phyloP scores from a whole-genome alignment of 2,797 vertebrate species.

The Falco berigora region DNA sequence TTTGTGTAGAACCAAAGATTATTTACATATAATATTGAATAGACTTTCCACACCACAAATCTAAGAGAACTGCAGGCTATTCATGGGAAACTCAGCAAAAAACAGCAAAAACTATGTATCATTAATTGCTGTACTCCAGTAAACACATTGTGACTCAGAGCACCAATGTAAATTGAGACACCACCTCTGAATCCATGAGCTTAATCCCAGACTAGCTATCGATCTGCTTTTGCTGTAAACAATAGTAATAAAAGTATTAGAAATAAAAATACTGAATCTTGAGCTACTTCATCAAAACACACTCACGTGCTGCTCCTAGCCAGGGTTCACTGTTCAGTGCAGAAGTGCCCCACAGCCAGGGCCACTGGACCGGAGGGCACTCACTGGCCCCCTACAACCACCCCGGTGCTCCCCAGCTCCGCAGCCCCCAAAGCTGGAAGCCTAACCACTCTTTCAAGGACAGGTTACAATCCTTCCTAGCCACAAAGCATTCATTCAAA shows the following conservation, averaged over 20 bases:
- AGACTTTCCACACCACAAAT: neutral
- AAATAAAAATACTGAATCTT: neutral
- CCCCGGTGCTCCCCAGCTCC: fast-evolving
- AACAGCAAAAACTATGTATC: neutral
- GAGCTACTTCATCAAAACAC: neutral
- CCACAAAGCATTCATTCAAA: neutral
- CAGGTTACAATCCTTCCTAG: neutral
- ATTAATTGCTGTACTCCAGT: neutral
- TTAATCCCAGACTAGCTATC: neutral
- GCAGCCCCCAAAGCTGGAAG: neutral
- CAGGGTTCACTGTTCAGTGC: neutral
- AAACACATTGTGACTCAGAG: neutral
- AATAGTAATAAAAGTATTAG: neutral
- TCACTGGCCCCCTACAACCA: neutral
- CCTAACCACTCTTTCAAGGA: neutral
- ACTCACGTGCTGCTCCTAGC: neutral
- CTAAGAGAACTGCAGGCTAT: neutral
- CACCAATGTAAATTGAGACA: neutral
- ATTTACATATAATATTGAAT: neutral
- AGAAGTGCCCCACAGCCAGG: fast-evolving
- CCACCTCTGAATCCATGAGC: neutral
- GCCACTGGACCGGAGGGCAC: neutral
- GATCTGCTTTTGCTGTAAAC: neutral
- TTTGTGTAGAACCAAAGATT: neutral
- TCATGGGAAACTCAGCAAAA: neutral